Conservation (phyloP, 2,888 invertebrate genomes). For the Thelaira solivaga region DNA sequence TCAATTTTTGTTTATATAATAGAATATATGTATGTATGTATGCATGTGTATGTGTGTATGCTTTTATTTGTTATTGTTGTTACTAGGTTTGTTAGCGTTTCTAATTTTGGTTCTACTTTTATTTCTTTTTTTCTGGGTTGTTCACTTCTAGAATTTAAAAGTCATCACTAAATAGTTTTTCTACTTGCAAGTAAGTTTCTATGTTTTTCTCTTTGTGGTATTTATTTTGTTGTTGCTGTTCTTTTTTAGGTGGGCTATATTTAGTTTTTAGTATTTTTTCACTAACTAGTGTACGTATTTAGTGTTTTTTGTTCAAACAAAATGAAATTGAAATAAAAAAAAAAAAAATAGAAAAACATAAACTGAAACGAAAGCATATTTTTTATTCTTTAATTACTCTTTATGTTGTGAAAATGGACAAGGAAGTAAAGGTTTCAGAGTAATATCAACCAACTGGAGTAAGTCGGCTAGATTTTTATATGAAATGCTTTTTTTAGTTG, state of each 20-base stretch:
- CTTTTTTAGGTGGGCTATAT: slow-evolving; percentile 53
- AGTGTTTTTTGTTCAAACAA: slow-evolving; percentile 2
- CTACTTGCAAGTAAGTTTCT: slow-evolving; percentile 13
- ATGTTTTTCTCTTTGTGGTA: slow-evolving; percentile 30
- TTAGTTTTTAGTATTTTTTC: slow-evolving; percentile 34
- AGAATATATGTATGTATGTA: slow-evolving; percentile 1
- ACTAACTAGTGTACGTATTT: too few species aligned
- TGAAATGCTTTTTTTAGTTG: neutral
- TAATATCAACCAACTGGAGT: too few species aligned
- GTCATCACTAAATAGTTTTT: slow-evolving; percentile 16
- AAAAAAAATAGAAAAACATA: neutral
- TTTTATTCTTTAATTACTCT: neutral
- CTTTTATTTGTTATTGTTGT: slow-evolving; percentile 23
- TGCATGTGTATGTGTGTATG: slow-evolving; percentile 19
- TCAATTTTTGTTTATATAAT: neutral
- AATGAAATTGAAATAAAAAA: neutral
- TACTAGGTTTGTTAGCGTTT: neutral
- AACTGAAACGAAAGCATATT: too few species aligned
- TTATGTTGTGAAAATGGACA: neutral
- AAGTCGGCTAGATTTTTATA: too few species aligned
- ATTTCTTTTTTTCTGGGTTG: slow-evolving; percentile 6
- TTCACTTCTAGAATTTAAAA: slow-evolving; percentile 14
- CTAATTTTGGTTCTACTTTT: slow-evolving; percentile 25
- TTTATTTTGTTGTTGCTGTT: slow-evolving; percentile 41
- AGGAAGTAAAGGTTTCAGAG: neutral